These are phyloP conservation scores for Lethocerus indicus DNA, from an alignment of 1,140 invertebrate species.

Conservation along the genomic window DNA sequence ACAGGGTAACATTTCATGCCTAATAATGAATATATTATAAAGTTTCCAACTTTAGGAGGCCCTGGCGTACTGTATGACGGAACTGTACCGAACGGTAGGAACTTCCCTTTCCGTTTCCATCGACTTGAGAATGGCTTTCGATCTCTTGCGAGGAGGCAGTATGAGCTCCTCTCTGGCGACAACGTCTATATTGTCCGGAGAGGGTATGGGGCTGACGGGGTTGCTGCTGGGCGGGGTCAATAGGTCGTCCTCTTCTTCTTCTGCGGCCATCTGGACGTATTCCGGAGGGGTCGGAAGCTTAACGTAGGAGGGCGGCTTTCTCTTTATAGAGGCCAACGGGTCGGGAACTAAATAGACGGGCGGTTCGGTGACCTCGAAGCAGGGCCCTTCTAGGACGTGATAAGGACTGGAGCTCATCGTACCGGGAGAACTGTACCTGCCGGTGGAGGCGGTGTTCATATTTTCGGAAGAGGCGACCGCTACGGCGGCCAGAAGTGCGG, in stretches of 20 bases:
- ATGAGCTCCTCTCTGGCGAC: conserved; percentile 40
- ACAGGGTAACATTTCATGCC: too few relatives aligned
- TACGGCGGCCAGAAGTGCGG: conserved; percentile 22
- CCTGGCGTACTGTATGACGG: conserved; percentile 65
- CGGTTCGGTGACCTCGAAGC: conserved; percentile 19
- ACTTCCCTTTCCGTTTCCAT: conserved; percentile 33
- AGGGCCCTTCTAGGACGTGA: conserved; percentile 17
- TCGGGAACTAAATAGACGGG: conserved; percentile 18
- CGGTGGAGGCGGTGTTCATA: conserved; percentile 5
- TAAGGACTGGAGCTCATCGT: conserved; percentile 20
- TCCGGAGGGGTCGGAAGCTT: too few relatives aligned
- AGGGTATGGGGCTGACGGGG: conserved; percentile 22
- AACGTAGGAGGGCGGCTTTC: conserved; percentile 21
- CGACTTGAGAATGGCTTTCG: conserved; percentile 55
- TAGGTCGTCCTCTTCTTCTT: conserved; percentile 20
- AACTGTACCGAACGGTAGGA: conserved; percentile 41
- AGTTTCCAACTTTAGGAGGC: conserved; percentile 32
- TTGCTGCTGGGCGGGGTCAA: conserved; percentile 44
- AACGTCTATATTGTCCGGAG: conserved; percentile 22
- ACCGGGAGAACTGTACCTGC: too few relatives aligned
- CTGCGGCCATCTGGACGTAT: too few relatives aligned
- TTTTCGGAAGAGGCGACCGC: conserved; percentile 17
- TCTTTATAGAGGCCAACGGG: conserved; percentile 12
- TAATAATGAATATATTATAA: too few relatives aligned
- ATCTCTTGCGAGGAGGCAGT: conserved; percentile 55